These are phyloP conservation scores for Fundulus diaphanus DNA, from an alignment of 2,797 vertebrate genomes.

Conservation along the genomic window DNA sequence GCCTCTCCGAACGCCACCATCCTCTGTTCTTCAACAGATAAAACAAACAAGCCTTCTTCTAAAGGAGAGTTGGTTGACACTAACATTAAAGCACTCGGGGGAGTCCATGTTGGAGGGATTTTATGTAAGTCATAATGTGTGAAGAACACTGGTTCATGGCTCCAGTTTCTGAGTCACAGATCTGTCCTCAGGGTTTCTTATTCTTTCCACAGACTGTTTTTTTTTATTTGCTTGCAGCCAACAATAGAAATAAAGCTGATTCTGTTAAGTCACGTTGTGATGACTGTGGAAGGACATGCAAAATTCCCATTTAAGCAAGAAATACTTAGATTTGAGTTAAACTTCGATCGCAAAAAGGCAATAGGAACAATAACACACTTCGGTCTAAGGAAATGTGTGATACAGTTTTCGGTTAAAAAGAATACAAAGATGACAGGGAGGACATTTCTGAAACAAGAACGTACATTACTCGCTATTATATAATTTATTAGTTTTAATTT, in stretches of 20 bases:
- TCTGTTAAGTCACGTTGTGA: slow-evolving; percentile 38
- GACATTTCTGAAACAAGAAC: not conserved
- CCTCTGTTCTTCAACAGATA: slow-evolving; percentile 27
- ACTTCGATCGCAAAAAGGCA: not conserved
- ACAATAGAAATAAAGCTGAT: slow-evolving; percentile 25
- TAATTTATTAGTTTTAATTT: not conserved
- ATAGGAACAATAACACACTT: not conserved
- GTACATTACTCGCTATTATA: not conserved
- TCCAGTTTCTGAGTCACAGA: slow-evolving; percentile 49
- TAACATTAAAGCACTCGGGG: slow-evolving; percentile 31
- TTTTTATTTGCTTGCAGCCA: slow-evolving; percentile 3
- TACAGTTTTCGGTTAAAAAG: no score
- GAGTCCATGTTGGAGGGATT: slow-evolving; percentile 18
- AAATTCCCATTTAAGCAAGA: slow-evolving; percentile 14
- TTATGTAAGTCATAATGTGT: slow-evolving; percentile 30
- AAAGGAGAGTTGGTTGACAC: slow-evolving; percentile 30
- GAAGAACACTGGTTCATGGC: not conserved
- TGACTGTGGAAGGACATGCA: slow-evolving; percentile 44
- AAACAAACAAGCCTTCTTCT: slow-evolving; percentile 28
- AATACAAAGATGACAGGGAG: not conserved
- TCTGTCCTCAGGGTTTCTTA: slow-evolving; percentile 43
- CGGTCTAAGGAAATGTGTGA: not conserved
- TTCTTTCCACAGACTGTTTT: slow-evolving; percentile 48
- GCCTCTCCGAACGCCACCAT: slow-evolving; percentile 36
- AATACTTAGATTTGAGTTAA: not conserved